phyloP scores from a whole-genome alignment of 2,888 invertebrate genomes.

The Litoditis marina region DNA sequence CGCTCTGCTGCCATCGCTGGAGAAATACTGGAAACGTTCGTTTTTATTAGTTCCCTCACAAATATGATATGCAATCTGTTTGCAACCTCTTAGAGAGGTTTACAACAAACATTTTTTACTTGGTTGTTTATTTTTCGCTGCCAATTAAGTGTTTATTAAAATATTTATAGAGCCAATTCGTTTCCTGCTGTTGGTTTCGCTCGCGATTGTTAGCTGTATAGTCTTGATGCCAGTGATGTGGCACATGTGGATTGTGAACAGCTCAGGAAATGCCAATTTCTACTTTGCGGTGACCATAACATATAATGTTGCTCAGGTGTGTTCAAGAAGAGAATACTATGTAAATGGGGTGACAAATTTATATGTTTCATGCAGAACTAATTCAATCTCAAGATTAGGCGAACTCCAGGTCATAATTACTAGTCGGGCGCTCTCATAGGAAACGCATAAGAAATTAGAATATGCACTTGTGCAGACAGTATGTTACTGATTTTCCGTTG shows the following conservation, averaged over 20 bases:
- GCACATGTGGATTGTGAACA: constrained; percentile 96
- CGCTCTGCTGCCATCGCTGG: constrained; percentile 85
- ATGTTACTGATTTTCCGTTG: too few relatives aligned
- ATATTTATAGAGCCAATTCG: constrained; percentile 73
- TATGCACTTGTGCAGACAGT: too few relatives aligned
- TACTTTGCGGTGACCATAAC: constrained; percentile 95
- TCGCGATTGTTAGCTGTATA: constrained; percentile 82
- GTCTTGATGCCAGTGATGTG: constrained; percentile 87
- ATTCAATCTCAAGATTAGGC: too few relatives aligned
- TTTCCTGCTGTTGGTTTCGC: constrained; percentile 87
- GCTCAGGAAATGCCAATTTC: constrained; percentile 98
- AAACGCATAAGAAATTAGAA: too few relatives aligned
- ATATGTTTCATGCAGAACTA: too few relatives aligned
- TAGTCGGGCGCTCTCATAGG: too few relatives aligned
- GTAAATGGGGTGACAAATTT: too few relatives aligned
- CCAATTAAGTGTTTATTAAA: background rate
- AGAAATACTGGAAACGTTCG: constrained; percentile 67
- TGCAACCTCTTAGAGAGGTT: background rate
- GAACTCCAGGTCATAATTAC: too few relatives aligned
- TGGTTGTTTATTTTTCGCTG: too few relatives aligned
- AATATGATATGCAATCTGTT: background rate
- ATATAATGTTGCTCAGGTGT: constrained; percentile 81
- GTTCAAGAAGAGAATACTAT: too few relatives aligned
- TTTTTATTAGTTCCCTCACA: constrained; percentile 1
- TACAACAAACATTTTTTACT: too few relatives aligned